Conservation (phyloP, 2,113 vertebrate genomes). For the Nettapus auritus region DNA sequence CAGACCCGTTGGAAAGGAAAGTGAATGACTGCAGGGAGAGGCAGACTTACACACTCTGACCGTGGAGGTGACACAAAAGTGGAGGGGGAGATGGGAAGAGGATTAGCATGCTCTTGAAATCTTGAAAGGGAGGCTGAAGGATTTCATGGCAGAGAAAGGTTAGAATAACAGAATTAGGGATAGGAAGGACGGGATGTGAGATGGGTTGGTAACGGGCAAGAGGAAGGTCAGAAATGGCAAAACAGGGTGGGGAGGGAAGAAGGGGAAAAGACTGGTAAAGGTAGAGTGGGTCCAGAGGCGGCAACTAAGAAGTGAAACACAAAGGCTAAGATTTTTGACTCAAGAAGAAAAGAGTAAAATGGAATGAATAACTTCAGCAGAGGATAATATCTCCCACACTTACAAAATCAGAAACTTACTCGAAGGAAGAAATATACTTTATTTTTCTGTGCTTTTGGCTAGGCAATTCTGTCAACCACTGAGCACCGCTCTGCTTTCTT, state of each 20-base stretch:
- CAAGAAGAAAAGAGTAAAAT: background rate
- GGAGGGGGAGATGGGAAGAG: background rate
- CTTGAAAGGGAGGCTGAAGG: background rate
- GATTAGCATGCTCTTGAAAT: background rate
- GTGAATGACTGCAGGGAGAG: background rate
- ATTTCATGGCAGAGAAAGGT: background rate
- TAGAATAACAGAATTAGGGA: background rate
- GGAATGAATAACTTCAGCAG: background rate
- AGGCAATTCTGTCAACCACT: background rate
- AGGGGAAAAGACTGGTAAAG: background rate
- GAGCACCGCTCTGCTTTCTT: background rate
- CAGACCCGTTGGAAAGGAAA: background rate
- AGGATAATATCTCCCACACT: background rate
- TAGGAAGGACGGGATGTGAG: background rate
- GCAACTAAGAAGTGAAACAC: background rate
- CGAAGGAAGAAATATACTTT: background rate
- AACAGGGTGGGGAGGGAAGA: background rate
- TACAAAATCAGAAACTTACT: background rate
- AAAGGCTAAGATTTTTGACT: background rate
- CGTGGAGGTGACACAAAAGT: background rate
- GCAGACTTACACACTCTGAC: background rate
- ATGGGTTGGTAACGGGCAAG: background rate
- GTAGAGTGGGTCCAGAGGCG: background rate
- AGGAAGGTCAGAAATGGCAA: background rate
- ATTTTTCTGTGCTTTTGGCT: background rate